Percentiles rank a stretch among this genome's conserved stretches.
These are phyloP conservation scores for Muricea muricata DNA, from an alignment of 92 coral and sea anemone species.

Conservation along the genomic window DNA sequence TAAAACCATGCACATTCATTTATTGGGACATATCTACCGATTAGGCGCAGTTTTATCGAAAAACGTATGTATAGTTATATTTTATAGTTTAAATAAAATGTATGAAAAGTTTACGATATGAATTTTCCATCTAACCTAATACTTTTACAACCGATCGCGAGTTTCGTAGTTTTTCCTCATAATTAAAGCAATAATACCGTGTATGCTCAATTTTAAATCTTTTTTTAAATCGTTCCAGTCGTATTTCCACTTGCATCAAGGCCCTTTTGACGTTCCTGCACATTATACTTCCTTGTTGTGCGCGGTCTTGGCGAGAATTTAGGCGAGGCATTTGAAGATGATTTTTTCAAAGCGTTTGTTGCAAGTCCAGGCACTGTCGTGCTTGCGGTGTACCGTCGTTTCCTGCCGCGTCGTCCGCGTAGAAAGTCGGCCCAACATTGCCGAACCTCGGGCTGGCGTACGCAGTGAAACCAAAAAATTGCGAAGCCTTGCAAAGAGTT, in stretches of 20 bases:
- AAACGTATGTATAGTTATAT: too few species aligned
- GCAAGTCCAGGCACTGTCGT: conserved; percentile 4
- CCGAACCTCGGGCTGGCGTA: conserved; percentile 83
- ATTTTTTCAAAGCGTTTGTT: background rate
- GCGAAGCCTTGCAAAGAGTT: conserved; percentile 94
- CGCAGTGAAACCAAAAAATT: conserved; percentile 88
- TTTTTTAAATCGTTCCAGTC: background rate
- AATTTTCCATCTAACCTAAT: too few species aligned
- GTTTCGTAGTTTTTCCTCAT: background rate
- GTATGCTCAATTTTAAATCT: background rate
- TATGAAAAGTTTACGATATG: too few species aligned
- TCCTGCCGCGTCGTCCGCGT: conserved; percentile 38
- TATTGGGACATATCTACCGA: too few species aligned
- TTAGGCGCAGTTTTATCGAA: too few species aligned
- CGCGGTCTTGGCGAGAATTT: background rate
- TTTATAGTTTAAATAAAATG: too few species aligned
- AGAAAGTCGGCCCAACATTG: conserved; percentile 78
- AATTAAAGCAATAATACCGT: background rate
- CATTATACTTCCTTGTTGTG: background rate
- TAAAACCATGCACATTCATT: too few species aligned
- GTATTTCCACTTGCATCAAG: background rate
- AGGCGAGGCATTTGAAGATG: background rate
- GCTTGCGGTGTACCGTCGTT: conserved; percentile 35
- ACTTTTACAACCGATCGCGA: too few species aligned
- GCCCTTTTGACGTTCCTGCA: background rate